phyloP scores from a whole-genome alignment of 2,888 invertebrate genomes.

The Mycalesis mineus region DNA sequence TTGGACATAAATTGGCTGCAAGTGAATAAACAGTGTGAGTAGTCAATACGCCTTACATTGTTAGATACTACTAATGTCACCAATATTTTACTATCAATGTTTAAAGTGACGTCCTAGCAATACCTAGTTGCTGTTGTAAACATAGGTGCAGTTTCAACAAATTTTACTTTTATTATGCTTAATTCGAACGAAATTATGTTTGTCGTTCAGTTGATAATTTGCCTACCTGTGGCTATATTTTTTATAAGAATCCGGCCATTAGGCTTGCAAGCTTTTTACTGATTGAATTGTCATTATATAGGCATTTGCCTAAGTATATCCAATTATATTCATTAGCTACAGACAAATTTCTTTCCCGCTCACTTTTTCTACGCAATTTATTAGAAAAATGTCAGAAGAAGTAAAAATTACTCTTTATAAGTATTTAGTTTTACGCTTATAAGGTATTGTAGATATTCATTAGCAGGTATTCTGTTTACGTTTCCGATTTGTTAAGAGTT shows the following conservation, averaged over 20 bases:
- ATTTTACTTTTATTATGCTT: no score
- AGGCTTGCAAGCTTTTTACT: neutral
- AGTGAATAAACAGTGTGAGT: no score
- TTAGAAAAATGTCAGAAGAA: neutral
- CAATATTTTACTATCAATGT: no score
- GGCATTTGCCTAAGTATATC: neutral
- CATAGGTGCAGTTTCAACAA: no score
- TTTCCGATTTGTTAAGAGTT: slow-evolving; percentile 17
- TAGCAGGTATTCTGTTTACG: slow-evolving; percentile 17
- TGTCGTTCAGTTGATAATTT: neutral
- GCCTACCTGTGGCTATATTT: neutral
- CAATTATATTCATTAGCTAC: neutral
- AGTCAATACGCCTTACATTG: no score
- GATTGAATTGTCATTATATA: neutral
- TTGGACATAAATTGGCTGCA: no score
- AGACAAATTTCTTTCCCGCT: neutral
- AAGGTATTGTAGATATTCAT: slow-evolving; percentile 10
- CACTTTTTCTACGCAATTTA: neutral
- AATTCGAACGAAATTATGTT: no score
- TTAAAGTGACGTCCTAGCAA: no score
- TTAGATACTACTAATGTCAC: no score
- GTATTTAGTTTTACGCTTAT: neutral
- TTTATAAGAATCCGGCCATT: neutral
- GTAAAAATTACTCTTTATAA: neutral
- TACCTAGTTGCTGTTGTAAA: no score